Base-by-base conservation (phyloP, 2,888 invertebrate species). In the Lycaena phlaeas region DNA sequence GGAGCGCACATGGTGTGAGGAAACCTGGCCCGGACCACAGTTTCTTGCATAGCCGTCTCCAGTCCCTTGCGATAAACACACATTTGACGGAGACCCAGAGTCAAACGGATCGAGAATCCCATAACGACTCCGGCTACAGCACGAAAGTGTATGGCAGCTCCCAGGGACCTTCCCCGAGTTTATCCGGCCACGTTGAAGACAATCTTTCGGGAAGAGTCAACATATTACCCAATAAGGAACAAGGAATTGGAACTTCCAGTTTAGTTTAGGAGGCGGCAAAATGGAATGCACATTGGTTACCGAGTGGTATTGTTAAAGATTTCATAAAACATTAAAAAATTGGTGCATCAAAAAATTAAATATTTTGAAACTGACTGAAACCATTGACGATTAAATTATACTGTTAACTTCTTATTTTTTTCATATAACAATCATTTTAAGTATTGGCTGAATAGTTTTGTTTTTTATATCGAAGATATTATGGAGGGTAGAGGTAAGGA, bases 91-190 rank as follows among this genome's bases (percentile, higher is more conserved):
- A 85, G 44, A 73, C 72, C 0, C 85, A 85, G 42, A 81, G 82
- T 50, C 86, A 86, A 52, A 61, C 85, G 1, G 89, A 89, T 52
- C 69, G 89, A 39, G 91, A 91, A 55, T 89, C 89, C 0, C 93
- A 91, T 62, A 93, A 93, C 51, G 94, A 95, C 70, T 94, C 94
- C 0, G 94, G 94, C 1, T 94, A 94, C 66, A 93, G 93, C 56
- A 93, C 93, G 27, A 91, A 92, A 59, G 90, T 92, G 52, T 92
- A 92, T 50, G 92, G 91, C 0, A 92, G 92, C 50, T 91, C 91
- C 4, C 90, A 92, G 58, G 91, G 92, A 0, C 90, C 92, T 17
- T 91, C 91, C n/a, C 92, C 92, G 2, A 90, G 90, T 62, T 78
- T 92, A 36, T 91, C 90, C 25, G 89, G 88, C 6, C 81, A 85